Evolutionary conservation across 2,888 invertebrate species (phyloP).

Genomic region (Nomada hirtipes): DNA sequence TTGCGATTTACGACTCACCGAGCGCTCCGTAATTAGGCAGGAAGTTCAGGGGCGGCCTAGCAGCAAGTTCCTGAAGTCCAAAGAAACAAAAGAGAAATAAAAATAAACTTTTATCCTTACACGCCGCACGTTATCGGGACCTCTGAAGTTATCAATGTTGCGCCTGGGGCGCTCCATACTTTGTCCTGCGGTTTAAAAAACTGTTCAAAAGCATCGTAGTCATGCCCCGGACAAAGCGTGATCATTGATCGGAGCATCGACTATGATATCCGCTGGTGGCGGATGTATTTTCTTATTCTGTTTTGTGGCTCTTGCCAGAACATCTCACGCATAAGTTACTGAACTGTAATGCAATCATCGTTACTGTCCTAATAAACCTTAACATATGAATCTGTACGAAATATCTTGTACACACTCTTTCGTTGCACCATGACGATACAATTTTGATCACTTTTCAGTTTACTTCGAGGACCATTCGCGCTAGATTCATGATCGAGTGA

Average conservation of each 20-base stretch:
- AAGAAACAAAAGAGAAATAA: constrained; percentile 34
- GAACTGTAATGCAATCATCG: constrained; percentile 80
- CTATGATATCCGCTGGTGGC: constrained; percentile 73
- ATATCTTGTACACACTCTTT: neutral
- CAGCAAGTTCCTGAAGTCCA: constrained; percentile 67
- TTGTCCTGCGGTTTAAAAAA: constrained; percentile 72
- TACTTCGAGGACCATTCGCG: no score
- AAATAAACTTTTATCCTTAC: constrained; percentile 64
- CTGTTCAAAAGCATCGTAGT: constrained; percentile 75
- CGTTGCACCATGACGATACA: neutral
- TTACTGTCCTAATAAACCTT: constrained; percentile 79
- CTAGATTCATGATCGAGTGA: no score
- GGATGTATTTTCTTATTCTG: constrained; percentile 80
- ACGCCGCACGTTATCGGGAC: constrained; percentile 66
- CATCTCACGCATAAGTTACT: constrained; percentile 77
- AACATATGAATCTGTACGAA: constrained; percentile 68
- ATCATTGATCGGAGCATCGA: constrained; percentile 68
- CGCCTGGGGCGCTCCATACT: constrained; percentile 71
- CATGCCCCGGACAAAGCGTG: constrained; percentile 67
- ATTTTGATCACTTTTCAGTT: neutral
- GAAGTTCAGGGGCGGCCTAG: constrained; percentile 68
- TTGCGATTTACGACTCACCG: constrained; percentile 60
- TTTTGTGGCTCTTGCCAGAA: constrained; percentile 78
- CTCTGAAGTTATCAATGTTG: constrained; percentile 70
- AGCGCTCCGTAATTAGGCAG: constrained; percentile 66